Base-by-base conservation (phyloP, 2,113 vertebrate species). In the Dipodomys stephensi region DNA sequence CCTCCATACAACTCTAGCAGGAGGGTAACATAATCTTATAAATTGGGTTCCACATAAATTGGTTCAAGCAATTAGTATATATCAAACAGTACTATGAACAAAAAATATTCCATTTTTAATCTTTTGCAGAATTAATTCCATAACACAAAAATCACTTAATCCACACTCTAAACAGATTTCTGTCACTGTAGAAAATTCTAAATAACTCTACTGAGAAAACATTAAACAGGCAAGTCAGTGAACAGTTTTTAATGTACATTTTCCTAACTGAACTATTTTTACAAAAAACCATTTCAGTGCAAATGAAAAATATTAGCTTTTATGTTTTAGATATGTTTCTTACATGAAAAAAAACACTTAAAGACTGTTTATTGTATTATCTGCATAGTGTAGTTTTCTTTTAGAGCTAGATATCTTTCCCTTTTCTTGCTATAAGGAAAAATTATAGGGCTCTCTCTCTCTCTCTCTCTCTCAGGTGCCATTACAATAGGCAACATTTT, bases 241-340 rank as follows among this genome's bases (percentile, higher is more conserved):
- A 96, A 84, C 72, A 92, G 94, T 49, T 97, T 98, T 96, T 94
- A 92, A 92, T 92, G 74, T 92, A 77, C 83, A 95, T 97, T 97
- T 88, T 90, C 91, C 81, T 95, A 92, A 97, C 91, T 95, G 88
- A 96, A 67, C 76, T 46, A 57, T 93, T 97, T 97, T 96, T 91
- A 97, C 35, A 62, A 87, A 90, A 97, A 90, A 92, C 15, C 78
- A 76, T 94, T 95, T 96, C 95, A 95, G 72, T 74, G 46, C 84
- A 97, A 97, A 92, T 95, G 84, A 79, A 94, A 95, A 97, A 96
- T 73, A 69, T 89, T 96, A 90, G 92, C 96, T 97, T 96, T 88
- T 95, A 27, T 85, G 79, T 64, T 86, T 87, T 94, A 77, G 62
- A 12, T 95, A 94, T 96, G 83, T 91, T 97, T 97, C 96, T 97